Base-by-base conservation (phyloP, 2,113 vertebrate species). In the Grammomys surdaster region DNA sequence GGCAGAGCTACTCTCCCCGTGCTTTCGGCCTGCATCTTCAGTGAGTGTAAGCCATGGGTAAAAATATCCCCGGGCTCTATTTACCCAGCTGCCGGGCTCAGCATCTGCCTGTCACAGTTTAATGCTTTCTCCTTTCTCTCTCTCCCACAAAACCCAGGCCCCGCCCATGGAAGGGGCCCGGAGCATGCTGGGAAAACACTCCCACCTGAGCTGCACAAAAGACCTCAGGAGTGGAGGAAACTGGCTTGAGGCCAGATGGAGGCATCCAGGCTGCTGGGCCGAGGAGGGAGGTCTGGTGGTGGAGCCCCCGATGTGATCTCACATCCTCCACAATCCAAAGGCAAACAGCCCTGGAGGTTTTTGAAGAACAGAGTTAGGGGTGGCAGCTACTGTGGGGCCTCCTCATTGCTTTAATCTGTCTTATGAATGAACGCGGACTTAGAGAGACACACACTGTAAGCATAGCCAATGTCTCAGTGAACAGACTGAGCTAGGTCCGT, bases 51-150 rank as follows among this genome's bases (percentile, higher is more conserved):
- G 92, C 77, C 90, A 88, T 94, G 95, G 97, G 95, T 87, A 86
- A 88, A 97, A 97, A 96, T 97, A 97, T 93, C 24, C 28, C 73
- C 2, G 0, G 40, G 96, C 95, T 96, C 92, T 98, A 54, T 98
- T 98, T 98, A 97, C 97, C 97, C 97, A 98, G 97, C 97, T 98
- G 97, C 77, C 91, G 36, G 65, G 86, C 94, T 97, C 95, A 93
- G 92, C 73, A 92, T 95, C 92, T 58, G 89, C 58, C 22, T 46
- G 95, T 97, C 96, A 97, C 97, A 96, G 94, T 98, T 96, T 97
- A 97, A 98, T 96, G 91, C 96, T 84, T 76, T 75, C 88, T 96
- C 81, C 48, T 92, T 92, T 93, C 94, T 97, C 77, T 90, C 93
- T 95, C 94, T 92, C 95, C 92, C 91, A 54, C 69, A 96, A 97